Conservation (phyloP, 2,797 vertebrate species). For the Coccyzus lansbergi region DNA sequence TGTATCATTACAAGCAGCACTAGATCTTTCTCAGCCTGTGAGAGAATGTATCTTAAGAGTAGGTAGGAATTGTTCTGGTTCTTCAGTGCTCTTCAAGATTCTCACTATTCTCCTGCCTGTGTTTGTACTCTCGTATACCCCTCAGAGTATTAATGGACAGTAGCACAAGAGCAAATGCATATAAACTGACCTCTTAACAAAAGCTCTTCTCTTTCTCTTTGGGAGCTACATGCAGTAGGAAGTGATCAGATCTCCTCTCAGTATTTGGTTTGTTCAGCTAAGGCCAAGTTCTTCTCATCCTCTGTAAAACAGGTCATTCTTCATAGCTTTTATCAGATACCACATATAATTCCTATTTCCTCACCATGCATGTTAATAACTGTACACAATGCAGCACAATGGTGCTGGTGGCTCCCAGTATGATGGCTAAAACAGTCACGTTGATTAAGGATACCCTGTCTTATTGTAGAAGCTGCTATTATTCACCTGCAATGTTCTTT, state of each 20-base stretch:
- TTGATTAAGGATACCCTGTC: fast-evolving
- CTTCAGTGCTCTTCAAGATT: neutral
- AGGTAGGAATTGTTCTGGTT: neutral
- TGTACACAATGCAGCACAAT: neutral
- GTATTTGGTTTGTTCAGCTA: neutral
- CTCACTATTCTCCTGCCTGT: neutral
- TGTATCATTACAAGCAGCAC: neutral
- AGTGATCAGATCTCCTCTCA: neutral
- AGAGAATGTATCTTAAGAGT: neutral
- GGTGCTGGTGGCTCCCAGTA: neutral
- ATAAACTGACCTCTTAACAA: neutral
- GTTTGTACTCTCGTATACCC: neutral
- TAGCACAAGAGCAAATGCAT: neutral
- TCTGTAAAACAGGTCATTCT: neutral
- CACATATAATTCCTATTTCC: neutral
- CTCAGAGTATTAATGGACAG: neutral
- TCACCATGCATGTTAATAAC: neutral
- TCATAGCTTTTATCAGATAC: neutral
- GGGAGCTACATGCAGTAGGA: neutral
- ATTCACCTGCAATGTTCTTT: neutral
- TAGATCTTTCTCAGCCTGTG: neutral
- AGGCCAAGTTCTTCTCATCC: neutral
- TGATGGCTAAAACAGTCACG: neutral
- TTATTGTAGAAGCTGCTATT: neutral
- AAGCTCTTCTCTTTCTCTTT: neutral